phyloP scores from a whole-genome alignment of 2,797 vertebrate species.

The Rhincodon typus region DNA sequence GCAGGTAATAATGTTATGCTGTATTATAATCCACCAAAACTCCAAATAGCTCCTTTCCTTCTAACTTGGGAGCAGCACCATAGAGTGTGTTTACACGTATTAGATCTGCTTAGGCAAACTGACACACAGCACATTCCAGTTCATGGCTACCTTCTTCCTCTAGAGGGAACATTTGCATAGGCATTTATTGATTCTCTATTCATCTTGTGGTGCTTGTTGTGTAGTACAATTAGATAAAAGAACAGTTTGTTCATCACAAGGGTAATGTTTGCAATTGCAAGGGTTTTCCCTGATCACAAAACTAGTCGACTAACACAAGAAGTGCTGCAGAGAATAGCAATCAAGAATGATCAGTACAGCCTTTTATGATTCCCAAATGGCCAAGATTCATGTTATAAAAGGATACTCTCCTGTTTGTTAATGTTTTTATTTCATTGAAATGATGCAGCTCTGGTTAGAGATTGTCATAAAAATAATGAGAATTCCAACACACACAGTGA shows the following conservation, averaged over 20 bases:
- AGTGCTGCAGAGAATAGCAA: not conserved
- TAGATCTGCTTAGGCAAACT: not conserved
- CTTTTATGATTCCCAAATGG: not conserved
- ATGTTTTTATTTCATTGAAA: not conserved
- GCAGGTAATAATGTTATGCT: not conserved
- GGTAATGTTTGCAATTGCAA: conserved; percentile 3
- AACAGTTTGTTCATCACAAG: conserved; percentile 19
- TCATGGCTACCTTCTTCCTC: conserved; percentile 29
- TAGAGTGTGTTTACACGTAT: not conserved
- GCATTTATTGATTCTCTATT: conserved; percentile 6
- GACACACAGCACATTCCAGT: not conserved
- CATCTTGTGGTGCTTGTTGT: not conserved
- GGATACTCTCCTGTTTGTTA: not conserved
- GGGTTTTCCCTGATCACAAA: not conserved
- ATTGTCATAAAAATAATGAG: conserved; percentile 15
- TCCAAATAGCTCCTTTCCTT: not conserved
- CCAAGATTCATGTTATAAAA: not conserved
- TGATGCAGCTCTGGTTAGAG: not conserved
- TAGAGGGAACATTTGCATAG: conserved; percentile 31
- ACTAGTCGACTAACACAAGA: not conserved
- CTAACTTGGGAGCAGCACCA: not conserved
- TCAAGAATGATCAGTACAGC: not conserved
- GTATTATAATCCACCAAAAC: not conserved
- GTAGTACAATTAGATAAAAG: conserved; percentile 2
- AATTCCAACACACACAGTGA: not conserved